Evolutionary conservation across 2,888 invertebrate species (phyloP).

Genomic region (Saturnia japonica): DNA sequence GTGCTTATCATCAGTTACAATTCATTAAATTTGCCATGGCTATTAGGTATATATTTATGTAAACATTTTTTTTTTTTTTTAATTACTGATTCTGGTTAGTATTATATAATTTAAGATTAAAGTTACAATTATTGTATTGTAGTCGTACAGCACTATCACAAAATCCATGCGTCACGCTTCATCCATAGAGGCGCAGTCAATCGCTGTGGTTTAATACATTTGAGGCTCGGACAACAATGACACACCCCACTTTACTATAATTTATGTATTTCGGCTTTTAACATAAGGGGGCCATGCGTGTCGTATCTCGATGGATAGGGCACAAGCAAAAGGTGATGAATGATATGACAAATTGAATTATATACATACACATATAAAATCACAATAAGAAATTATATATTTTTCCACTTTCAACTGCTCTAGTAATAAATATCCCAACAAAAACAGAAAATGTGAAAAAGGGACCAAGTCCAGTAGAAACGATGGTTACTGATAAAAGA

Average conservation of each 20-base stretch:
- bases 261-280: slow-evolving; percentile 60
- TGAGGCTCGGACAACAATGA: slow-evolving; percentile 61
- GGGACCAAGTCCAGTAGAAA: no score
- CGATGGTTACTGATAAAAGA: no score
- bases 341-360: slow-evolving; percentile 26
- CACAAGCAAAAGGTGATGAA: slow-evolving; percentile 32
- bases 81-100: no score
- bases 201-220: slow-evolving; percentile 73
- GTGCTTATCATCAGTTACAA: no score
- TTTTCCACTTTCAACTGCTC: not conserved
- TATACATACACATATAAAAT: not conserved
- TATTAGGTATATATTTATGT: no score
- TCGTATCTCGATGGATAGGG: slow-evolving; percentile 49
- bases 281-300: slow-evolving; percentile 57
- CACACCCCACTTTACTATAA: slow-evolving; percentile 65
- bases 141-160: slow-evolving; percentile 20
- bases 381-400: not conserved
- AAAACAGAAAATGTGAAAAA: no score
- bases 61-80: no score
- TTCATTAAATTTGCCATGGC: no score
- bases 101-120: not conserved
- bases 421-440: not conserved
- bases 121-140: not conserved
- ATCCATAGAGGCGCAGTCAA: slow-evolving; percentile 64
- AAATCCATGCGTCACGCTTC: slow-evolving; percentile 54